A percentile compares a stretch with the other conserved stretches of the same genome.
Evolutionary conservation across 1,140 invertebrate genomes (phyloP).

Genomic region (Anadara kagoshimensis): DNA sequence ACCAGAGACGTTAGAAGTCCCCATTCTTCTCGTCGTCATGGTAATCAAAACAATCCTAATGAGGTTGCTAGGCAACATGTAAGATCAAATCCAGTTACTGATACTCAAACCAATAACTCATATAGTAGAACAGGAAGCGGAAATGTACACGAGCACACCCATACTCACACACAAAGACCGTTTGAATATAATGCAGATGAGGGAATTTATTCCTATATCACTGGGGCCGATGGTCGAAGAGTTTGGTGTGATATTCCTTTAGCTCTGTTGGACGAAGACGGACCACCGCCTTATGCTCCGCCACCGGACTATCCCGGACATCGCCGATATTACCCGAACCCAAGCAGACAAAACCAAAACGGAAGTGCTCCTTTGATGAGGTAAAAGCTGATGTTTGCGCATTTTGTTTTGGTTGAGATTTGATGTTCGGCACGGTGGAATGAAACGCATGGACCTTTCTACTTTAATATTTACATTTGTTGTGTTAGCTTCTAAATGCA

Average conservation of each 20-base stretch:
- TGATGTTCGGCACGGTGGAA: too few species aligned
- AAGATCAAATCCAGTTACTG: not conserved
- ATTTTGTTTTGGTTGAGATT: too few species aligned
- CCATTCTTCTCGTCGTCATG: not conserved
- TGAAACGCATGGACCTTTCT: too few species aligned
- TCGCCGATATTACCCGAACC: not conserved
- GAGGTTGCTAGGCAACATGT: not conserved
- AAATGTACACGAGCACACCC: not conserved
- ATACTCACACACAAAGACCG: not conserved
- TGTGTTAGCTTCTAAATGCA: too few species aligned
- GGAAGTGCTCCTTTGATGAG: too few species aligned
- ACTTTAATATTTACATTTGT: too few species aligned
- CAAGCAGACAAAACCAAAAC: too few species aligned
- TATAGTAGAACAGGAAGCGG: not conserved
- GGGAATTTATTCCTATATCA: conserved; percentile 30
- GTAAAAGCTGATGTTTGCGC: too few species aligned
- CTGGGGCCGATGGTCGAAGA: conserved; percentile 22
- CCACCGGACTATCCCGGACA: conserved; percentile 14
- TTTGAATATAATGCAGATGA: conserved; percentile 33
- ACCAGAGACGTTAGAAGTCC: not conserved
- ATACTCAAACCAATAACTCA: too few species aligned
- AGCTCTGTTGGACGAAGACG: conserved; percentile 35
- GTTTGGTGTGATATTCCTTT: conserved; percentile 43
- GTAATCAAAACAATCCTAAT: not conserved
- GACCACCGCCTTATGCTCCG: conserved; percentile 35